Percentiles rank a stretch among this genome's conserved stretches.
These are phyloP conservation scores for Brienomyrus brachyistius DNA, from an alignment of 2,113 vertebrate genomes.

Conservation along the genomic window DNA sequence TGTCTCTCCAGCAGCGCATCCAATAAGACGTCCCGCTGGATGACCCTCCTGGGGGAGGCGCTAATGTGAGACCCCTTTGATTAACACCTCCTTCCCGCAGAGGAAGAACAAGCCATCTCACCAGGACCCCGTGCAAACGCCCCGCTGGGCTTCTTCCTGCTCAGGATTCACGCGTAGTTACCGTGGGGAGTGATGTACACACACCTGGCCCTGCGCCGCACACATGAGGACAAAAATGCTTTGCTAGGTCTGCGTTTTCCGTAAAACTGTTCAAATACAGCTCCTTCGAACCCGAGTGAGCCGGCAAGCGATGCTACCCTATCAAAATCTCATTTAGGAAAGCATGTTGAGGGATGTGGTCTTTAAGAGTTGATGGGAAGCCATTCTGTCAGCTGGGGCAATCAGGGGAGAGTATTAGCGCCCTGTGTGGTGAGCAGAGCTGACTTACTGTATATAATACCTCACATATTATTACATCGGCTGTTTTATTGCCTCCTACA, in stretches of 20 bases:
- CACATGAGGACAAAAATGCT: not conserved
- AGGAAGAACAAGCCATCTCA: conserved; percentile 2
- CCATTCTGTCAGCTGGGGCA: not conserved
- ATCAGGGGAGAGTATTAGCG: not conserved
- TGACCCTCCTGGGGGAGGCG: conserved; percentile 6
- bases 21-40: conserved; percentile 10
- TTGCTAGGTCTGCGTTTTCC: not conserved
- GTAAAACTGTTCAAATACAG: not conserved
- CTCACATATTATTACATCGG: not conserved
- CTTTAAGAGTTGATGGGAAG: conserved; percentile 2
- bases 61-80: conserved; percentile 7
- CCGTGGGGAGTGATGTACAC: not conserved
- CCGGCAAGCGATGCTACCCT: not conserved
- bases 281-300: not conserved
- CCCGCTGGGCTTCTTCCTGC: not conserved
- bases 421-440: not conserved
- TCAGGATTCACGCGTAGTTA: not conserved
- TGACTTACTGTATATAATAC: conserved; percentile 5
- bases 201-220: too few species aligned
- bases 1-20: not conserved
- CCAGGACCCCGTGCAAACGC: not conserved
- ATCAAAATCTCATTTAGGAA: conserved; percentile 9
- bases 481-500: not conserved
- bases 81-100: conserved; percentile 17
- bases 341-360: not conserved